Base-by-base conservation (phyloP, 2,888 invertebrate genomes). In the Hypolimnas misippus region DNA sequence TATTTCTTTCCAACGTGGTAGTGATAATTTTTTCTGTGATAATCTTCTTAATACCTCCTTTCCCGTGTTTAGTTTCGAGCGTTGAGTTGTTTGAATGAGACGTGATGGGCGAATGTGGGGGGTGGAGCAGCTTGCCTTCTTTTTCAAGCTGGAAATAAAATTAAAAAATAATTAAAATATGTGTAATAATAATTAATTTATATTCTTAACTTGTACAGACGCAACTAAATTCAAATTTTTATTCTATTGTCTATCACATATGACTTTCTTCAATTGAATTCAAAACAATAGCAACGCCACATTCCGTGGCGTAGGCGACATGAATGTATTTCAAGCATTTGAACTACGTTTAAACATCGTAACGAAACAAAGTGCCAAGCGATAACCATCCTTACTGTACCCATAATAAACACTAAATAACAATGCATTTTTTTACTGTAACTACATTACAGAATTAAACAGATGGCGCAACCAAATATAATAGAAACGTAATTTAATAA, bases 61-160 rank as follows among this genome's bases (percentile, higher is more conserved):
- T 92, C 16, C 77, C 76, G n/a, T 86, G 83, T 75, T 92, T 92
- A 0, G 89, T 91, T 77, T 92, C 92, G 17, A 91, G 69, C 0
- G 92, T 92, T 0, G 92, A 92, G 70, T 92, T 92, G 73, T 92
- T 92, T 4, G 92, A 92, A 65, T 90, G 78, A 12, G 90, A 87
- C 42, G 84, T 82, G 70, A 90, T 87, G 10, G 92, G 92, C 31
- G 92, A 90, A 65, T 78, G 81, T 8, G 91, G 92, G 5, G 91
- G 92, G 68, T 91, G 90, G 19, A 91, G 78, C 29, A 87, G 78
- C 66, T 86, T 89, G 16, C 81, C 89, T 80, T 92, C 91, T 76
- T 91, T 92, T 75, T 93, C 92, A 77, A 93, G 86, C 92, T 93
- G 90, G 40, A 89, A 52, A 68, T 66, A 57, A 68, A 62, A 49